Evolutionary conservation across 2,888 invertebrate species (phyloP).

Genomic region (Operophtera brumata): DNA sequence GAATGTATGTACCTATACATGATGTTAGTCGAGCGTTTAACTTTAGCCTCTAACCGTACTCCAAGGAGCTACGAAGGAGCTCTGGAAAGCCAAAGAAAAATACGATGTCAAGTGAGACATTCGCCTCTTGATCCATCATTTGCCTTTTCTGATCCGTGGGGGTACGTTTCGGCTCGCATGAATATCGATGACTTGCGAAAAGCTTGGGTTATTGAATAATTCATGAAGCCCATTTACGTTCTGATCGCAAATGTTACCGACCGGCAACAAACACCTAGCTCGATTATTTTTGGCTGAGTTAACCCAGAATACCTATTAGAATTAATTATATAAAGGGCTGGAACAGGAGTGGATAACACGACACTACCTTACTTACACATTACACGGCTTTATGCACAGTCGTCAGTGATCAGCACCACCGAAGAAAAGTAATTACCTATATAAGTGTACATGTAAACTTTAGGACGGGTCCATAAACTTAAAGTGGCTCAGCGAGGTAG

Average conservation of each 20-base stretch:
- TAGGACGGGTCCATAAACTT: no score
- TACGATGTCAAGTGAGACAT: slow-evolving; percentile 16
- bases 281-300: slow-evolving; percentile 2
- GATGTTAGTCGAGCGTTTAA: not conserved
- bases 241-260: slow-evolving; percentile 30
- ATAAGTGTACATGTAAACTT: no score
- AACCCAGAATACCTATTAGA: not conserved
- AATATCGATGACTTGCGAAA: slow-evolving; percentile 41
- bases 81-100: slow-evolving; percentile 1
- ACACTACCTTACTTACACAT: no score
- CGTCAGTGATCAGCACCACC: no score
- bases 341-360: not conserved
- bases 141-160: slow-evolving; percentile 16
- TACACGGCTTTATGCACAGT: no score
- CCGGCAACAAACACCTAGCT: slow-evolving; percentile 26
- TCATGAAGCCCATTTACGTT: slow-evolving; percentile 37
- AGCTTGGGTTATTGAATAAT: slow-evolving; percentile 40
- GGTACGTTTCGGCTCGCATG: slow-evolving; percentile 29
- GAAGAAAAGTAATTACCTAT: no score
- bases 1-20: not conserved
- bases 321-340: not conserved
- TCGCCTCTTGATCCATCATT: slow-evolving; percentile 16
- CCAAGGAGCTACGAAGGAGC: not conserved
- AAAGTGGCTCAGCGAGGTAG: no score
- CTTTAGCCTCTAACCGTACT: not conserved